Evolutionary conservation across 2,888 invertebrate species (phyloP), one percentile per base, ranked within the genome.

Genomic region (Scaptomyza parva): DNA sequence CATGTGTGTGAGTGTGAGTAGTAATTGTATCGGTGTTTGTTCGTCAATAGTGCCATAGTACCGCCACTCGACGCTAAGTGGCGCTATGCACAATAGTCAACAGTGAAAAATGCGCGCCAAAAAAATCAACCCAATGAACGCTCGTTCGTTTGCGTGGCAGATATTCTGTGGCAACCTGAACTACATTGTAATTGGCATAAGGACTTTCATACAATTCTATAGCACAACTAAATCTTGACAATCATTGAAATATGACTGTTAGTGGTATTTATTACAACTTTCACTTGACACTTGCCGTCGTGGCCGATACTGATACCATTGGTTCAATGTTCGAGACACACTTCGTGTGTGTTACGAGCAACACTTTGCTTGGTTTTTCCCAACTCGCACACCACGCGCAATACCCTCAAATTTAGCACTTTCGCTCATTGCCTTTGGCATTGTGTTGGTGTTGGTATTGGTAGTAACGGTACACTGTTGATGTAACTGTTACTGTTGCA

Each of bases 311-410:
- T 48, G 60, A 69, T 54, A 70, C n/a, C n/a, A n/a, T 9, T 35
- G 11, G 45, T 41, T 66, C 35, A 58, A 39, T 43, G 47, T 24
- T 57, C 14, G n/a, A 8, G 17, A 22, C n/a, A 22, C 12, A 11
- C 35, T 47, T 74, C 41, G 61, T 52, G 8, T 39, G 11, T 28
- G 9, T 12, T 18, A 26, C 52, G 54, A 60, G 43, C 24, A 33
- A 75, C 37, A 47, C 44, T 58, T 58, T 37, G 37, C 58, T 66
- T 72, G 83, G 86, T 47, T 83, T 83, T 83, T 78, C 73, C 86
- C 85, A 54, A 52, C 51, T 60, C 59, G n/a, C 53, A 63, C 51
- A 54, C 50, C 35, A 48, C 40, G 24, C 44, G 4, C 6, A 47
- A 22, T 57, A 20, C 20, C 52, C 47, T 33, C 43, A 20, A 47